Evolutionary conservation across 2,797 vertebrate species (phyloP).

Genomic region (Simalia tracyae): DNA sequence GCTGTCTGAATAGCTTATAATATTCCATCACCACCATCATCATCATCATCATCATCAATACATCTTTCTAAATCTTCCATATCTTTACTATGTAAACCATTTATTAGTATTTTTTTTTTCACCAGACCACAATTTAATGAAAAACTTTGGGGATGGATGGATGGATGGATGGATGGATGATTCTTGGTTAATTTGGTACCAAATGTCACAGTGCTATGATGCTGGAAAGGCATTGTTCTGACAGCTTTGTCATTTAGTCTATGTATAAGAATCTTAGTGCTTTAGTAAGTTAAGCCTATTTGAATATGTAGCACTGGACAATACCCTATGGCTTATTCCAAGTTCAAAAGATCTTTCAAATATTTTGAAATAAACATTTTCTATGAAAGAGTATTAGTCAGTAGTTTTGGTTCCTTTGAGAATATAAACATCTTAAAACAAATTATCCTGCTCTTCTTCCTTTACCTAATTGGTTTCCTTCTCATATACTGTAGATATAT

Average conservation of each 20-base stretch:
- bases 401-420: background rate
- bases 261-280: conserved; percentile 17
- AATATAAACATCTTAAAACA: rapidly evolving
- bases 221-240: background rate
- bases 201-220: conserved; percentile 17
- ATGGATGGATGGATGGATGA: too few relatives aligned
- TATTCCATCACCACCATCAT: background rate
- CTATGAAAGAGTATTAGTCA: background rate
- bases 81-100: background rate
- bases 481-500: background rate
- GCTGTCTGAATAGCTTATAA: background rate
- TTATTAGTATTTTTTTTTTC: background rate
- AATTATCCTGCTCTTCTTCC: background rate
- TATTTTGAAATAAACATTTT: conserved; percentile 18
- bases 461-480: background rate
- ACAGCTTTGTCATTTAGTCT: background rate
- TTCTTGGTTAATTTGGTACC: conserved; percentile 16
- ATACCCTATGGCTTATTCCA: conserved; percentile 9
- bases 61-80: background rate
- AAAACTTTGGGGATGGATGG: background rate
- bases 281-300: background rate
- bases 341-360: conserved; percentile 18
- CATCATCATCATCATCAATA: background rate
- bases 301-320: background rate
- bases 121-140: conserved; percentile 9